Evolutionary conservation across 2,888 invertebrate species (phyloP).

Genomic region (Cryptocephalus moraei): DNA sequence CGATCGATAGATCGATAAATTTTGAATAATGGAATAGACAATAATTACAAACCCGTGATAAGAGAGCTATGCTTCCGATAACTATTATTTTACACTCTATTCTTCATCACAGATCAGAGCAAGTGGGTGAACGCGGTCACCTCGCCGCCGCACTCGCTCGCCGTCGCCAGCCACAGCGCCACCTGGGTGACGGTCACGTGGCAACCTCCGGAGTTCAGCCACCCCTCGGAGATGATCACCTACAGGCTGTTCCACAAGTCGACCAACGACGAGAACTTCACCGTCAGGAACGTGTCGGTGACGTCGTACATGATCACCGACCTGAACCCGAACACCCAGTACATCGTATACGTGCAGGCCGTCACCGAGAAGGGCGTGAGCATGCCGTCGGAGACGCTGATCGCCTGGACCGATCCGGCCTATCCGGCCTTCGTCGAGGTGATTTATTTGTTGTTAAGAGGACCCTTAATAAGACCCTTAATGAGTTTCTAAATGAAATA

Average conservation of each 20-base stretch:
- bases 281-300: slow-evolving; percentile 53
- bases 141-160: slow-evolving; percentile 71
- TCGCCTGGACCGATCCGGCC: slow-evolving; percentile 82
- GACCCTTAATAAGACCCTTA: no score
- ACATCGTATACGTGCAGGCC: slow-evolving; percentile 68
- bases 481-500: no score
- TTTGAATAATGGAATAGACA: no score
- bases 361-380: slow-evolving; percentile 60
- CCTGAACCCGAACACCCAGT: slow-evolving; percentile 70
- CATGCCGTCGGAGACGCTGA: slow-evolving; percentile 67
- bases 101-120: slow-evolving; percentile 18
- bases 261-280: slow-evolving; percentile 49
- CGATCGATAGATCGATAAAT: no score
- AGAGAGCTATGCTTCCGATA: no score
- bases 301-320: slow-evolving; percentile 62
- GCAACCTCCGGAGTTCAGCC: slow-evolving; percentile 78
- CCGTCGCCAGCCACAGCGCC: slow-evolving; percentile 69
- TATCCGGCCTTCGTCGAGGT: slow-evolving; percentile 82
- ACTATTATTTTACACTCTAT: no score
- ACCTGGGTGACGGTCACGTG: slow-evolving; percentile 73
- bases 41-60: no score
- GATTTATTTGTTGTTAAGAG: no score
- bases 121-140: slow-evolving; percentile 55
- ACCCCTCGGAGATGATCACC: slow-evolving; percentile 65
- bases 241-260: slow-evolving; percentile 67